These are phyloP conservation scores for Agapornis canus DNA, from an alignment of 2,797 vertebrate species.

Conservation along the genomic window DNA sequence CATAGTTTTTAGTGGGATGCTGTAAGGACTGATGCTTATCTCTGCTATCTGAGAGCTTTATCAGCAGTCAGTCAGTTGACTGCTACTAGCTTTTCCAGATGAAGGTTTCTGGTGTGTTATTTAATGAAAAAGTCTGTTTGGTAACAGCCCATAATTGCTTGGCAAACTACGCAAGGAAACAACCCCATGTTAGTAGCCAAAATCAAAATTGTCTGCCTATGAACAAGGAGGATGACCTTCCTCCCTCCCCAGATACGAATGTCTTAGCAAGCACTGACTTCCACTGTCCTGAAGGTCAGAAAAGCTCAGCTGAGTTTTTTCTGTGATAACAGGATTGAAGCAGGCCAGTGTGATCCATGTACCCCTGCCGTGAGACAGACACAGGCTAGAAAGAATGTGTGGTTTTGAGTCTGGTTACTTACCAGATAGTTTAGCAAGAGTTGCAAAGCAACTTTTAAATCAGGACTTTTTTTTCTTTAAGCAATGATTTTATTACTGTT, in stretches of 20 bases:
- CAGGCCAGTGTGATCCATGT: neutral
- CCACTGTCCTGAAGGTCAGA: neutral
- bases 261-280: neutral
- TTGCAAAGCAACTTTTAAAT: neutral
- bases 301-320: neutral
- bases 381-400: neutral
- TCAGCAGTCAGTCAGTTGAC: accelerated
- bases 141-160: neutral
- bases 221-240: neutral
- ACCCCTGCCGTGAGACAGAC: neutral
- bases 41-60: neutral
- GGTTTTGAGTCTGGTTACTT: neutral
- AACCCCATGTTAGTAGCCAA: neutral
- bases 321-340: neutral
- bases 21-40: neutral
- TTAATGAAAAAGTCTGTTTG: neutral
- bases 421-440: neutral
- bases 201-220: neutral
- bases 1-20: neutral
- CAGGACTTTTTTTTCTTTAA: neutral
- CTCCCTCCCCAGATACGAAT: neutral
- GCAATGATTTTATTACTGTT: neutral
- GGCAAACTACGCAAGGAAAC: neutral
- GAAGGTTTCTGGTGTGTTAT: neutral
- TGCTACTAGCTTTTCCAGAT: neutral